These are phyloP conservation scores for Hydrozoanthus tunicans DNA, from an alignment of 64 coral and sea anemone genomes.

Conservation along the genomic window DNA sequence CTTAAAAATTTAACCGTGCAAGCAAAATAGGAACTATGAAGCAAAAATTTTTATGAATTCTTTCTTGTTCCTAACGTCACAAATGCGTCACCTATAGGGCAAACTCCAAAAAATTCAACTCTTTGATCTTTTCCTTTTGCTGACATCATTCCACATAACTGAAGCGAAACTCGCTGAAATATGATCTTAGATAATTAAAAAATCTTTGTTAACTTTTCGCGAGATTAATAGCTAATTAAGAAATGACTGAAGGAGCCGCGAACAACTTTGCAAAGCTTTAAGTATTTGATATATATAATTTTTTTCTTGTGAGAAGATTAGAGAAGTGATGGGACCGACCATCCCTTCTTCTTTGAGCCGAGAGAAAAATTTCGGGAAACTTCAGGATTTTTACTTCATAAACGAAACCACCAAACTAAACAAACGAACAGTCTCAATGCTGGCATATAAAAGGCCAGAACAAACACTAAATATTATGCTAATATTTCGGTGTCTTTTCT, in stretches of 20 bases:
- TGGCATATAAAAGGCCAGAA: slow-evolving; percentile 46
- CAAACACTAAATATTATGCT: slow-evolving; percentile 67
- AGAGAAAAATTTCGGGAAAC: background rate
- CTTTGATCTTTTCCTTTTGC: slow-evolving; percentile 2
- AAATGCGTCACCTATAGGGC: slow-evolving; percentile 16
- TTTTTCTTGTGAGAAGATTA: slow-evolving; percentile 62
- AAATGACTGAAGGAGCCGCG: slow-evolving; percentile 81
- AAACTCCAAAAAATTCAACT: slow-evolving; percentile 7
- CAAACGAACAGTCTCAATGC: slow-evolving; percentile 57
- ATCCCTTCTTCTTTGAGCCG: slow-evolving; percentile 9
- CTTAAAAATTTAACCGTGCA: background rate
- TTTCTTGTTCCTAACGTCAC: slow-evolving; percentile 1
- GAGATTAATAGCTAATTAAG: slow-evolving; percentile 94
- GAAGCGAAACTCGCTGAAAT: slow-evolving; percentile 77
- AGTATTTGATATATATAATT: slow-evolving; percentile 73
- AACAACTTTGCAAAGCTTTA: slow-evolving; percentile 39
- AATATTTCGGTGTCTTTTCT: slow-evolving; percentile 51
- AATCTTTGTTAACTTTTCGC: slow-evolving; percentile 97
- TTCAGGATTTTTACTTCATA: background rate
- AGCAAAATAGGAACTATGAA: background rate
- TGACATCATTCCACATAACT: slow-evolving; percentile 23
- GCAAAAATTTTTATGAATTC: slow-evolving; percentile 17
- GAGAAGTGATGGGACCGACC: background rate
- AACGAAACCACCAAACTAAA: background rate
- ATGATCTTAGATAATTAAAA: slow-evolving; percentile 96